Base-by-base conservation (phyloP, 1,140 invertebrate genomes). In the Batillaria attramentaria region DNA sequence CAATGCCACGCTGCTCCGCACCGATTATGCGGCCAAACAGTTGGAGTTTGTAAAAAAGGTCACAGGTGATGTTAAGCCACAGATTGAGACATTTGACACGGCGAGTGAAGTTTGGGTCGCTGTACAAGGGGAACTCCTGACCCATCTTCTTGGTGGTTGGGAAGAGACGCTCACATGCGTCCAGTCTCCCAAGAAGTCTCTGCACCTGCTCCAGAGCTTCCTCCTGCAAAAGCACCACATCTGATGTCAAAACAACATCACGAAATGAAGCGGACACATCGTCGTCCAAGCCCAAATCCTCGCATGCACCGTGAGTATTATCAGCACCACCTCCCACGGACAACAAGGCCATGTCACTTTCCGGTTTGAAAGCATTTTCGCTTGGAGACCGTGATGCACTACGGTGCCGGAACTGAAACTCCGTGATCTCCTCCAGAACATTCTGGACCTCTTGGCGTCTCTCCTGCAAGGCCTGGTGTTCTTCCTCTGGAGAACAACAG, bases 61-160 rank as follows among this genome's bases (percentile, higher is more conserved):
- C 95, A 87, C 93, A 94, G 0, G 95, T 96, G 89, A 96, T 95
- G 89, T 97, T 98, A 86, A 95, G 96, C 96, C 96, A 98, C 4
- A 97, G 91, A 87, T 95, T 96, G 92, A 98, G 94, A 6, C 95
- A 94, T 87, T 93, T 95, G 8, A 95, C 92, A 84, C 94, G 92
- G 1, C 92, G 92, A 18, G 92, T 93, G 88, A 96, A 96, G 75
- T 93, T 92, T 35, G 91, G 85, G 80, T 93, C 93, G 79, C 92
- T 93, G 85, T 95, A 96, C 6, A 94, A 89, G 2, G 94, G 94
- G 92, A 95, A 95, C 75, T 95, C 93, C 13, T 91, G 87, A 0
- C 93, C 94, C 89, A 97, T 95, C 35, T 95, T 94, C 81, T 94
- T 94, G n/a, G 93, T 94, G 1, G 96, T 97, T 0, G 96, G 96